Evolutionary conservation across 2,797 vertebrate species (phyloP), one percentile per base, ranked within the genome.

Genomic region (Clarias platycephalus): DNA sequence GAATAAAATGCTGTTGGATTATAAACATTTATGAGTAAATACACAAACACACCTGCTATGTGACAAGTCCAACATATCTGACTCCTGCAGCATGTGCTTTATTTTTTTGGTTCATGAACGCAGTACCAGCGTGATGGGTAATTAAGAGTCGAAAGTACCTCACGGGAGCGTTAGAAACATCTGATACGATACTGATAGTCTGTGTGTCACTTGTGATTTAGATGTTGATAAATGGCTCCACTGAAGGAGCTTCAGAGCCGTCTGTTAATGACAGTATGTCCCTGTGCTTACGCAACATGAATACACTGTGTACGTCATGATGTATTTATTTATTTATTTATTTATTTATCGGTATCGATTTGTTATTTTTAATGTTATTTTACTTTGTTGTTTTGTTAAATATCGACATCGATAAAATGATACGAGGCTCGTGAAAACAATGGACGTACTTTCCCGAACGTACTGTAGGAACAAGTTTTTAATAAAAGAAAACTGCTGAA

Each of bases 381-480:
- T 49, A 49, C 44, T 49, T 49, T 49, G 44, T 49, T 13, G 44
- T 49, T 49, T 12, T 49, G 44, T 49, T 49, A 49, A 49, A 49
- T 49, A 49, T 49, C 44, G 44, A 2, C 44, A 49, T 49, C 44
- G 44, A 49, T 49, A 49, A 85, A 72, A 85, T 84, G 53, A 60
- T 63, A 62, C 57, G 78, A 53, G 78, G 82, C 60, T 70, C 13
- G 64, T 68, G 58, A 55, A 24, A 82, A 81, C 28, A 82, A 37
- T 81, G 40, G 64, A 67, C 60, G 71, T n/a, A 78, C 34, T 53
- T 58, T 70, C 26, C 55, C 60, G 79, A 74, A 78, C 49, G 24
- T 74, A 3, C 44, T 49, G 44, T 49, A 58, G 18, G 31, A 67
- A 83, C 44, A 92, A 91, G 90, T 87, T 85, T 92, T 91, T 88